Percentiles rank a stretch among this genome's conserved stretches.
Evolutionary conservation across 2,797 vertebrate species (phyloP).

Genomic region (Setipinna tenuifilis): DNA sequence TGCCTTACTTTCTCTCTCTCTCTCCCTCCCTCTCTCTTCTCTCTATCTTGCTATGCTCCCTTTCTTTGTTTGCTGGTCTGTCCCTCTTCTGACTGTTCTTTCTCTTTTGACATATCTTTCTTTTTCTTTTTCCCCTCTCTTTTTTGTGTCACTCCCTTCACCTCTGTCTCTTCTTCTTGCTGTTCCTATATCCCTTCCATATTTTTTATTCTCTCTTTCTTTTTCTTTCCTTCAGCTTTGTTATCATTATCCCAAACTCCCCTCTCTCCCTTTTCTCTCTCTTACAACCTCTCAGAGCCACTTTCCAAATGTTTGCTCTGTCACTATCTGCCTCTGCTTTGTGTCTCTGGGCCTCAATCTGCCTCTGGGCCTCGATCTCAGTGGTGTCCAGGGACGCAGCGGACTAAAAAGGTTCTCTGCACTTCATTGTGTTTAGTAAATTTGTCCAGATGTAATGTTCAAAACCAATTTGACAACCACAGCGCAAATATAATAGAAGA

Average conservation of each 20-base stretch:
- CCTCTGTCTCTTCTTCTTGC: too few species aligned
- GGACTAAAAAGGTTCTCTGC: not conserved
- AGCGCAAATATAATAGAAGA: not conserved
- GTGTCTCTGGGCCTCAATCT: not conserved
- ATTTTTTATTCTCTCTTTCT: too few species aligned
- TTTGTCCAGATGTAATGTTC: not conserved
- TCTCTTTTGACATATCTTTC: too few species aligned
- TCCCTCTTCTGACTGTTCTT: not conserved
- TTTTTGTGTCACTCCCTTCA: too few species aligned
- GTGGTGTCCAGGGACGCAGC: not conserved
- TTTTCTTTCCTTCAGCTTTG: too few species aligned
- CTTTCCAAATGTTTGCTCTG: not conserved
- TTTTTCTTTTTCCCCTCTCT: too few species aligned
- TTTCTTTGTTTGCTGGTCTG: too few species aligned
- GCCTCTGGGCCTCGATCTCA: not conserved
- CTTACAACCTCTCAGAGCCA: not conserved
- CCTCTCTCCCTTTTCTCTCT: not conserved
- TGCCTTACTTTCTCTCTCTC: too few species aligned
- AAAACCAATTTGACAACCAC: not conserved
- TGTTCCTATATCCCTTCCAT: too few species aligned
- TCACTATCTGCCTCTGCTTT: not conserved
- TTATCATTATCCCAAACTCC: too few species aligned
- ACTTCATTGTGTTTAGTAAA: conserved; percentile 6
- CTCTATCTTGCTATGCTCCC: too few species aligned
- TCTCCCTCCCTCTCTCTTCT: too few species aligned